Evolutionary conservation across 1,140 invertebrate species (phyloP).

Genomic region (Idris sp.): DNA sequence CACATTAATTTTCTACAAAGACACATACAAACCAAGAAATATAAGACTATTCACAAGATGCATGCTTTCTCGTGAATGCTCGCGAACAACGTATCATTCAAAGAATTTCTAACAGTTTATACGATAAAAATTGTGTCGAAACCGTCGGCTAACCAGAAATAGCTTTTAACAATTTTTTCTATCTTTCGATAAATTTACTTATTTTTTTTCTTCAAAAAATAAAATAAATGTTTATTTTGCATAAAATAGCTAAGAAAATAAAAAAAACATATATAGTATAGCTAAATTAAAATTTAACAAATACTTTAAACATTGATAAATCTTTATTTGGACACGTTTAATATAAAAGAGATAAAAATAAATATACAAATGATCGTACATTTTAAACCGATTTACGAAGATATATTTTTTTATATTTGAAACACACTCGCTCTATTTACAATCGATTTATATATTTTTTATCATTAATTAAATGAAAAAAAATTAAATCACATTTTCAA

Average conservation of each 20-base stretch:
- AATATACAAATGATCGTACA: constrained; percentile 32
- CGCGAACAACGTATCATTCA: constrained; percentile 74
- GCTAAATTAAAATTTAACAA: constrained; percentile 1
- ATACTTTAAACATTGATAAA: constrained; percentile 26
- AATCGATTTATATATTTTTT: neutral
- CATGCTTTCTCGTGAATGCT: constrained; percentile 72
- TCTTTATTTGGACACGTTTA: constrained; percentile 23
- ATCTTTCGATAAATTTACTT: constrained; percentile 13
- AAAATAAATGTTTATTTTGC: too few relatives aligned
- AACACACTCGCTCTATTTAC: constrained; percentile 24
- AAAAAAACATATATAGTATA: too few relatives aligned
- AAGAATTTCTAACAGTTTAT: constrained; percentile 71
- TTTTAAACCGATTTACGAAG: constrained; percentile 19
- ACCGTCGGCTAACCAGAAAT: constrained; percentile 54
- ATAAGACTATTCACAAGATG: constrained; percentile 66
- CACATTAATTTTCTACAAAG: too few relatives aligned
- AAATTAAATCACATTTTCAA: too few relatives aligned
- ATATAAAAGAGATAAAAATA: constrained; percentile 35
- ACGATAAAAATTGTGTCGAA: constrained; percentile 64
- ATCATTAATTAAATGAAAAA: too few relatives aligned
- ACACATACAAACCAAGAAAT: too few relatives aligned
- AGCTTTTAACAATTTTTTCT: constrained; percentile 26
- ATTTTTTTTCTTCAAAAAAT: constrained; percentile 10
- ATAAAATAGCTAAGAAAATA: too few relatives aligned
- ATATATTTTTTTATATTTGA: constrained; percentile 21